Conservation (phyloP, 2,888 invertebrate genomes). For the Drosophila robusta region DNA sequence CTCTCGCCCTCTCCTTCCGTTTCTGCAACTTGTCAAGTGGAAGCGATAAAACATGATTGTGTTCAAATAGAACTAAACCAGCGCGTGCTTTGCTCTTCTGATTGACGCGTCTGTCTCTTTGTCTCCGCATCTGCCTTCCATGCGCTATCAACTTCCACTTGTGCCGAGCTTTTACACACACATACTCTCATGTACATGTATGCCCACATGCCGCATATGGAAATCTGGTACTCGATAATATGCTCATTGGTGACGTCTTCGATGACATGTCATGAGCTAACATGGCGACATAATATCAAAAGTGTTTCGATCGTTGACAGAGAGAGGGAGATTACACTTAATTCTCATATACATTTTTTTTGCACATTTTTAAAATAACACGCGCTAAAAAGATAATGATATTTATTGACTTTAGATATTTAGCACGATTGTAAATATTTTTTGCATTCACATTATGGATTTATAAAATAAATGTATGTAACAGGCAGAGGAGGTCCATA, state of each 20-base stretch:
- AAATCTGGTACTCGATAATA: background rate
- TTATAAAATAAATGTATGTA: no score
- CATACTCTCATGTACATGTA: background rate
- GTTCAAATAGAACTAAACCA: constrained; percentile 40
- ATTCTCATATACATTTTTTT: no score
- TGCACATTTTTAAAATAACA: no score
- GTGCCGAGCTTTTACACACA: constrained; percentile 9
- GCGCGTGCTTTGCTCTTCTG: constrained; percentile 34
- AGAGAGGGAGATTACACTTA: background rate
- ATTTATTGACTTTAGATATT: no score
- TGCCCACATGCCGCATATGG: background rate
- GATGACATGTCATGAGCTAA: background rate
- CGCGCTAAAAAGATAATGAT: no score
- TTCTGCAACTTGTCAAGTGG: constrained; percentile 8
- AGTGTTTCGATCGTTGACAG: background rate
- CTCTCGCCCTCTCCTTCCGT: background rate
- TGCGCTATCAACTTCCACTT: constrained; percentile 29
- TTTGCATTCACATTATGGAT: no score
- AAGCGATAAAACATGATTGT: constrained; percentile 45
- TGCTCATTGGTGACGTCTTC: background rate
- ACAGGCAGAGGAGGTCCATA: no score
- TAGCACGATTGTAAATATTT: no score
- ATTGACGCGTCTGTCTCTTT: constrained; percentile 13
- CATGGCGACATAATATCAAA: background rate
- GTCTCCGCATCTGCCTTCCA: constrained; percentile 5